Conservation (phyloP, 2,888 invertebrate genomes). For the Polymixis flavicincta region DNA sequence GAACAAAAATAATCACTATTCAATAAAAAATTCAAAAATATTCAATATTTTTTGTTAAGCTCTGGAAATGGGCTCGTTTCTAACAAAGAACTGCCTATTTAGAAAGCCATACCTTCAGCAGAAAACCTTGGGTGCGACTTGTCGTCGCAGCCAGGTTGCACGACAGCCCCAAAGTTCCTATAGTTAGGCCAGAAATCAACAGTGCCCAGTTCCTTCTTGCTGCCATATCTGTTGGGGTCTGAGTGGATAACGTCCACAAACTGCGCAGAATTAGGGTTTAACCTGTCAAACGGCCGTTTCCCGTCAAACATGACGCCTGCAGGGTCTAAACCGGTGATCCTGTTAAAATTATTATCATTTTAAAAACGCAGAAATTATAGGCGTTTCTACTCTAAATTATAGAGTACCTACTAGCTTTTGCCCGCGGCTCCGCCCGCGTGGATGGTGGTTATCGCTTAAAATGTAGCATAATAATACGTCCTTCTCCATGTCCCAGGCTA, state of each 20-base stretch:
- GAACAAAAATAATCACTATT: no score
- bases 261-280: constrained; percentile 77
- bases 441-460: no score
- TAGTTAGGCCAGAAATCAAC: constrained; percentile 88
- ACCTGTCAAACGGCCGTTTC: constrained; percentile 69
- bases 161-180: constrained; percentile 70
- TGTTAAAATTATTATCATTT: constrained; percentile 58
- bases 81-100: not conserved
- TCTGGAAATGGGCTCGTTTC: not conserved
- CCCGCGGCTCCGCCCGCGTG: no score
- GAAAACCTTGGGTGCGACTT: constrained; percentile 73
- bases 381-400: not conserved
- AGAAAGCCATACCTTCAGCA: constrained; percentile 70
- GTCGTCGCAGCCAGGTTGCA: constrained; percentile 81
- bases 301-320: constrained; percentile 79
- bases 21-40: no score
- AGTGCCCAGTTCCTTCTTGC: constrained; percentile 73
- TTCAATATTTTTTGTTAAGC: not conserved
- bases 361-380: constrained; percentile 9
- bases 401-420: no score
- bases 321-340: constrained; percentile 86
- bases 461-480: no score
- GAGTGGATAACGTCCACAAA: constrained; percentile 82
- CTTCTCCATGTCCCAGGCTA: no score
- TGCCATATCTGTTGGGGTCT: constrained; percentile 83